A percentile compares a stretch with the other conserved stretches of the same genome.
phyloP scores from a whole-genome alignment of 2,888 invertebrate genomes.

The Syritta pipiens region DNA sequence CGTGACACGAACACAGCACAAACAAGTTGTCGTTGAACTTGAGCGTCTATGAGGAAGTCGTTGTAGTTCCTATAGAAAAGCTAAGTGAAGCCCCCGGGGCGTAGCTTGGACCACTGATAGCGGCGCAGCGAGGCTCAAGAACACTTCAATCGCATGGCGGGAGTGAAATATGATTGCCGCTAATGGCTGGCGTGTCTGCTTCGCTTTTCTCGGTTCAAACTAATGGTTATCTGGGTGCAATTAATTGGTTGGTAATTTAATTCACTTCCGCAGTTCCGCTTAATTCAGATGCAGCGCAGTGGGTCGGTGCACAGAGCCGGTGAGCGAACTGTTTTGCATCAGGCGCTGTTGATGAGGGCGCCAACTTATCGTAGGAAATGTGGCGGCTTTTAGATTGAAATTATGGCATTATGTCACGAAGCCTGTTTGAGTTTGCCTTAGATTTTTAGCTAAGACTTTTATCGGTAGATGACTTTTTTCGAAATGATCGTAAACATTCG shows the following conservation, averaged over 20 bases:
- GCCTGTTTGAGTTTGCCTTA: too few relatives aligned
- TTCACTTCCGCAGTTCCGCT: constrained; percentile 57
- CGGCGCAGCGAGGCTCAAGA: constrained; percentile 50
- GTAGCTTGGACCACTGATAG: constrained; percentile 11
- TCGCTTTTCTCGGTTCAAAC: too few relatives aligned
- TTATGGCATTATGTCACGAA: too few relatives aligned
- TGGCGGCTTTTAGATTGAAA: too few relatives aligned
- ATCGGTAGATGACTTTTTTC: too few relatives aligned
- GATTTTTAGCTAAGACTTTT: too few relatives aligned
- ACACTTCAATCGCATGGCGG: constrained; percentile 18
- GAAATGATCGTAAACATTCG: too few relatives aligned
- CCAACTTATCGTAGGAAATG: neutral
- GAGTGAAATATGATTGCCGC: constrained; percentile 26
- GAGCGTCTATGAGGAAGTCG: constrained; percentile 63
- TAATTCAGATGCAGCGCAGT: neutral
- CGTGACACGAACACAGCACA: constrained; percentile 47
- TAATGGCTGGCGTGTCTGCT: constrained; percentile 18
- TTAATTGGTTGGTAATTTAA: constrained; percentile 45
- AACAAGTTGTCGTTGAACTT: constrained; percentile 40
- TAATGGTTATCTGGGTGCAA: constrained; percentile 36
- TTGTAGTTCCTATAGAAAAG: constrained; percentile 22
- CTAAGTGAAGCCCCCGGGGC: constrained; percentile 8
- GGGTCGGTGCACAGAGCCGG: neutral
- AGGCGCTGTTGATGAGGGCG: too few relatives aligned
- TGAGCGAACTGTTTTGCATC: neutral